Evolutionary conservation across 2,113 vertebrate genomes (phyloP).

Genomic region (Delphinus delphis): DNA sequence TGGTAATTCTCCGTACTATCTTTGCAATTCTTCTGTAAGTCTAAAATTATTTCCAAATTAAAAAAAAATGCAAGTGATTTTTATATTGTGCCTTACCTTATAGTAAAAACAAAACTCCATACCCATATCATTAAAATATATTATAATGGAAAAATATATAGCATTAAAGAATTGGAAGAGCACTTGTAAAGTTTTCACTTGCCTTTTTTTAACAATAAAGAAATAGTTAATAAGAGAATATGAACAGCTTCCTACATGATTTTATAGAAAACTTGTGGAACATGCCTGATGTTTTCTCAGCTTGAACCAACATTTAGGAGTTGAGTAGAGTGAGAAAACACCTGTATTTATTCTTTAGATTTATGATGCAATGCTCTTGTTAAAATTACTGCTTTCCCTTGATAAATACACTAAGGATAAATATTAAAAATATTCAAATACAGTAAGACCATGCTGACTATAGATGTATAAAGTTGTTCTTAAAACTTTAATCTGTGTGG

Average conservation of each 20-base stretch:
- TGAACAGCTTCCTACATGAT: neutral
- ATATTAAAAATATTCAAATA: neutral
- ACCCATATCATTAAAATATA: neutral
- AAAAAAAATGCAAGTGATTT: neutral
- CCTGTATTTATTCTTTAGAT: neutral
- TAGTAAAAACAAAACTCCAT: neutral
- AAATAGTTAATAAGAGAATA: neutral
- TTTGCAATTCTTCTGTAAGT: neutral
- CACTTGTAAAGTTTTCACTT: neutral
- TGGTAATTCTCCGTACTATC: neutral
- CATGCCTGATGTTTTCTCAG: neutral
- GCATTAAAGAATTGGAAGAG: neutral
- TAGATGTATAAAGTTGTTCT: neutral
- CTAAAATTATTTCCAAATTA: neutral
- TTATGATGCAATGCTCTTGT: neutral
- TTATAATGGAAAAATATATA: neutral
- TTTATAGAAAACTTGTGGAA: neutral
- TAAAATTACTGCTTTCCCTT: slow-evolving; percentile 5
- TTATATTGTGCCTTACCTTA: neutral
- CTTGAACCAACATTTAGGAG: neutral
- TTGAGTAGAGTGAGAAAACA: neutral
- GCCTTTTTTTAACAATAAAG: neutral
- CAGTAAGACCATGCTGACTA: neutral
- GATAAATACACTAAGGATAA: neutral
- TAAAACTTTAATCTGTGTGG: neutral